A percentile compares a stretch with the other conserved stretches of the same genome.
These are phyloP conservation scores for Avahi laniger DNA, from an alignment of 2,797 vertebrate species.

Conservation along the genomic window DNA sequence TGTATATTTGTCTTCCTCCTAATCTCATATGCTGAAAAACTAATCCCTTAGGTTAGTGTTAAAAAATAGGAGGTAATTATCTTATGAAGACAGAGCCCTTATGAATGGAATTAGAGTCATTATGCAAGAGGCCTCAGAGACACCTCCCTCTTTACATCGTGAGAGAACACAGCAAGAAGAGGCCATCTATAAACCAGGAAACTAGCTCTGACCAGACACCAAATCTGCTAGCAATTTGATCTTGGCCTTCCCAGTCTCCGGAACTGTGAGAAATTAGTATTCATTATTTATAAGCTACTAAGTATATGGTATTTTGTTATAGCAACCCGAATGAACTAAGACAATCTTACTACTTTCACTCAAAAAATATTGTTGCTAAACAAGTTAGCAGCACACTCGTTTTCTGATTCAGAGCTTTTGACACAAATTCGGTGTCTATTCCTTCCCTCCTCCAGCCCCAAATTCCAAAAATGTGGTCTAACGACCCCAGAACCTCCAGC, in stretches of 20 bases:
- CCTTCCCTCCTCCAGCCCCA: background rate
- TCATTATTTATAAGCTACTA: background rate
- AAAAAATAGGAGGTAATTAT: background rate
- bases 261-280: background rate
- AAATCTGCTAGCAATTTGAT: background rate
- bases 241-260: background rate
- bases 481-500: background rate
- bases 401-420: background rate
- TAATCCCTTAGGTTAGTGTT: background rate
- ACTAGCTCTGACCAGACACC: background rate
- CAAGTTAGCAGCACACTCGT: background rate
- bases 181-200: background rate
- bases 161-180: background rate
- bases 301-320: background rate
- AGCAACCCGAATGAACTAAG: background rate
- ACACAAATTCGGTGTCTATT: background rate
- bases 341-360: background rate
- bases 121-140: background rate
- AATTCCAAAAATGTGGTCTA: background rate
- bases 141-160: too few species aligned
- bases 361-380: background rate
- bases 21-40: background rate
- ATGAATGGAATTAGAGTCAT: background rate
- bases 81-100: background rate
- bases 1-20: background rate